A percentile compares a stretch with the other conserved stretches of the same genome.
phyloP scores from a whole-genome alignment of 2,888 invertebrate species.

The Hirtodrosophila cameraria region DNA sequence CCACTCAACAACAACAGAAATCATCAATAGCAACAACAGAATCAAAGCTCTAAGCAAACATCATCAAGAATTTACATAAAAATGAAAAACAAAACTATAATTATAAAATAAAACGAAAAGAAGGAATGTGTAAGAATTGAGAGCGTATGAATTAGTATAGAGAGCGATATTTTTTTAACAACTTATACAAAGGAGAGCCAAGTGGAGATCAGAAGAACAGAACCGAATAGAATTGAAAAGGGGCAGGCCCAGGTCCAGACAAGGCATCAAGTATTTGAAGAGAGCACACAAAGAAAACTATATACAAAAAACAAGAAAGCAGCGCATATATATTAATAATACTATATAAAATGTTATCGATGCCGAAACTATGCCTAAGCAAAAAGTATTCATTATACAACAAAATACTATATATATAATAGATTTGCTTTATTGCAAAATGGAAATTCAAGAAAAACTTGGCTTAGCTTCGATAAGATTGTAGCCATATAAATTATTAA shows the following conservation, averaged over 20 bases:
- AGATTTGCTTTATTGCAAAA: slow-evolving; percentile 41
- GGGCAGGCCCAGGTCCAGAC: slow-evolving; percentile 23
- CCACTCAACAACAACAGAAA: slow-evolving; percentile 26
- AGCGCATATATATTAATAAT: slow-evolving; percentile 31
- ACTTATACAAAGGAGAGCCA: slow-evolving; percentile 57
- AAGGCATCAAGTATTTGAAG: slow-evolving; percentile 37
- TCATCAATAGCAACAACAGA: slow-evolving; percentile 57
- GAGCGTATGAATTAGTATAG: slow-evolving; percentile 23
- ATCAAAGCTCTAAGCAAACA: slow-evolving; percentile 80
- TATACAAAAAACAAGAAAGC: slow-evolving; percentile 43
- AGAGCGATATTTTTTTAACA: slow-evolving; percentile 63
- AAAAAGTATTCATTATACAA: slow-evolving; percentile 50
- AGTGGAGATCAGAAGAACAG: not conserved
- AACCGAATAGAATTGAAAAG: not conserved
- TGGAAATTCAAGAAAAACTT: slow-evolving; percentile 42
- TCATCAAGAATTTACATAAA: slow-evolving; percentile 43
- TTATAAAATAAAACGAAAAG: slow-evolving; percentile 32
- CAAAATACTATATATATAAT: slow-evolving; percentile 34
- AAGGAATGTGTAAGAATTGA: slow-evolving; percentile 7
- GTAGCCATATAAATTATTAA: slow-evolving; percentile 35
- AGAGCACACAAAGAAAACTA: slow-evolving; percentile 56
- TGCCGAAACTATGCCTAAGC: slow-evolving; percentile 62
- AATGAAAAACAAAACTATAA: slow-evolving; percentile 29
- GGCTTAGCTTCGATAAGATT: slow-evolving; percentile 75
- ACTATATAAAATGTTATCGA: slow-evolving; percentile 34